Base-by-base conservation (phyloP, 2,113 vertebrate genomes). In the Chloroceryle aenea region DNA sequence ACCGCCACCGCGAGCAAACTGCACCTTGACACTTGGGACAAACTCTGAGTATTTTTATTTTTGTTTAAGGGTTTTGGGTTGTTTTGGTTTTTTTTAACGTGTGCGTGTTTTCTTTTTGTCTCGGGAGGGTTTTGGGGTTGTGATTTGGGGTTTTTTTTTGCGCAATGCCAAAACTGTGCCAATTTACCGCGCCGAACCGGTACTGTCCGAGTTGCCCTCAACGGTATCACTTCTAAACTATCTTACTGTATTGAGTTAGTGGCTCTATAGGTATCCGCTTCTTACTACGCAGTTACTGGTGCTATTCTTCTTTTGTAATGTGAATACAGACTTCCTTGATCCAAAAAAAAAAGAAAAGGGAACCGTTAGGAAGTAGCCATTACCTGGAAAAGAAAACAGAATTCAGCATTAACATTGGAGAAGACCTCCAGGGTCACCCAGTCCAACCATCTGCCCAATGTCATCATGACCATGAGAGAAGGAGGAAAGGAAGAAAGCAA, bases 251-350 rank as follows among this genome's bases (percentile, higher is more conserved):
- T 85, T 95, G 97, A 98, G 87, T 97, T 98, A 98, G 98, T 96
- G 96, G 93, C 98, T 98, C 53, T 95, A 97, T 97, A 97, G 97
- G 97, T 98, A 98, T 98, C 98, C 97, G 97, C 98, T 97, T 98
- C 97, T 97, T 98, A 98, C 96, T 98, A 98, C 97, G 98, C 98
- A 98, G 98, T 98, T 98, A 98, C 97, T 99, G 99, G 99, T 99
- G 99, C 99, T 99, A 99, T 98, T 98, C 98, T 97, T 97, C 72
- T 92, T 96, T 98, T 97, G 97, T 99, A 99, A 99, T 99, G 99
- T 99, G 99, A 99, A 99, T 98, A 98, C 97, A 97, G 97, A 98
- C 98, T 98, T 98, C 98, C 98, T 98, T 97, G 97, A 97, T 97
- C 68, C 42, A 83, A 61, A 19, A 81, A 89, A 61, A 19, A 81